These are phyloP conservation scores for Argyrosomus regius DNA, from an alignment of 2,797 vertebrate species.

Conservation along the genomic window DNA sequence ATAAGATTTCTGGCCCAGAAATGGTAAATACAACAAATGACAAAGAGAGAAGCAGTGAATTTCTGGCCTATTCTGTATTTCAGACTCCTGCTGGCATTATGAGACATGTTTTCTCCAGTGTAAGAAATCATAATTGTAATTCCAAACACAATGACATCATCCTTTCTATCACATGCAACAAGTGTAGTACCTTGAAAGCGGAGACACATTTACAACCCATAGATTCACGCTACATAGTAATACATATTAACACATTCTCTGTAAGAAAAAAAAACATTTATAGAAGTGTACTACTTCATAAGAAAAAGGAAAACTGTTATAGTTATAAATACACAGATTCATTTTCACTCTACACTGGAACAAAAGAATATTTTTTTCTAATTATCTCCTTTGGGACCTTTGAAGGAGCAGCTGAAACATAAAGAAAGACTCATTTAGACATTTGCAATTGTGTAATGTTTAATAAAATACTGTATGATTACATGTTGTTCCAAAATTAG, in stretches of 20 bases:
- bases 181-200: background rate
- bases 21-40: background rate
- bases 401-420: background rate
- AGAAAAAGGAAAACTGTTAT: background rate
- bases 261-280: background rate
- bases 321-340: background rate
- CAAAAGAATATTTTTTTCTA: background rate
- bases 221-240: background rate
- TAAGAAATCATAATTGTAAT: background rate
- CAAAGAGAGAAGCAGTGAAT: background rate
- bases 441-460: background rate
- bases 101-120: background rate
- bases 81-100: slow-evolving; percentile 5
- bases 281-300: background rate
- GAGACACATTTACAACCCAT: background rate
- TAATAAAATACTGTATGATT: background rate
- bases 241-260: background rate
- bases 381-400: background rate
- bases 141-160: slow-evolving; percentile 14
- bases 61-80: background rate
- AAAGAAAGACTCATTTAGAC: background rate
- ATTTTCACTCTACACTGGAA: background rate
- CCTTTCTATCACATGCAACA: background rate
- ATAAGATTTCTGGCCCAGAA: background rate
- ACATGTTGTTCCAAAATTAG: background rate